phyloP scores from a whole-genome alignment of 2,797 vertebrate species.

The Silurus aristotelis region DNA sequence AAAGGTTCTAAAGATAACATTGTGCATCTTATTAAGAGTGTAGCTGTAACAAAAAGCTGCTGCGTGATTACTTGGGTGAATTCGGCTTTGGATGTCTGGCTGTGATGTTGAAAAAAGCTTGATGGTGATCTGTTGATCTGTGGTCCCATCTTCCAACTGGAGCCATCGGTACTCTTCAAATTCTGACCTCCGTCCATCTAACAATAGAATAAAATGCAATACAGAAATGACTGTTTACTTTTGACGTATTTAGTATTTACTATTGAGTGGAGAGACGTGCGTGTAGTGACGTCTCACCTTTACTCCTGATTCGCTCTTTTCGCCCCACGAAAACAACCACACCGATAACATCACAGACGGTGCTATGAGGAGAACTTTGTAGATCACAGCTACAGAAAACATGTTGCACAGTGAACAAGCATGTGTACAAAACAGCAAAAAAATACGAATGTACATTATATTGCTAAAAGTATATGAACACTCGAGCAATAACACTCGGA shows the following conservation, averaged over 20 bases:
- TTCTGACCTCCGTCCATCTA: conserved; percentile 64
- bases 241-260: too few relatives aligned
- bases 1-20: background rate
- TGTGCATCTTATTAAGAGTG: background rate
- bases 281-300: conserved; percentile 59
- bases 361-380: conserved; percentile 45
- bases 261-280: background rate
- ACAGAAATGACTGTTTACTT: background rate
- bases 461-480: background rate
- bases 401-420: background rate
- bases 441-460: background rate
- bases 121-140: conserved; percentile 67
- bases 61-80: conserved; percentile 64
- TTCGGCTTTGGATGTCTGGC: conserved; percentile 68
- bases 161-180: conserved; percentile 75
- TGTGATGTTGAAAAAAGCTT: conserved; percentile 79
- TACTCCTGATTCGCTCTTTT: conserved; percentile 69
- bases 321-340: conserved; percentile 73
- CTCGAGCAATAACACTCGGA: background rate
- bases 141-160: conserved; percentile 69
- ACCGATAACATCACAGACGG: conserved; percentile 73
- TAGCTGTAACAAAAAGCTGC: background rate
- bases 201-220: background rate
- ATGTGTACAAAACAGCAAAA: background rate
- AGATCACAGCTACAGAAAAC: conserved; percentile 64